Conservation (phyloP, 2,888 invertebrate species). For the Mechanitis mazaeus region DNA sequence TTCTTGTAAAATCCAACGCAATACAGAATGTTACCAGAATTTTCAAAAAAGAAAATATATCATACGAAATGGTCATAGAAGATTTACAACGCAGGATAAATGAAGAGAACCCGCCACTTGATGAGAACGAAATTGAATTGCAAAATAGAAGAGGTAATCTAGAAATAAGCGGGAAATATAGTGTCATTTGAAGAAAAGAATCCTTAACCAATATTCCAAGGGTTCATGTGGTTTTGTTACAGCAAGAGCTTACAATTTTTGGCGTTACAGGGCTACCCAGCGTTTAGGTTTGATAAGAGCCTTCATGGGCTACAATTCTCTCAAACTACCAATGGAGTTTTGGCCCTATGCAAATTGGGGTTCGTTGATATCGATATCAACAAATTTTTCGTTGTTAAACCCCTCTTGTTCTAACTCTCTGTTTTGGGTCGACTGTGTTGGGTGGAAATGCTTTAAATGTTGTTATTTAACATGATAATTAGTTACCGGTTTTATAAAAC, state of each 20-base stretch:
- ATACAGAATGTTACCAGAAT: constrained; percentile 78
- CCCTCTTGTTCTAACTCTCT: constrained; percentile 22
- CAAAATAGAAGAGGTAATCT: constrained; percentile 81
- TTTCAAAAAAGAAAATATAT: constrained; percentile 79
- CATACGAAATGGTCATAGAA: constrained; percentile 83
- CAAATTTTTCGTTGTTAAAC: constrained; percentile 24
- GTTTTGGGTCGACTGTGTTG: constrained; percentile 3
- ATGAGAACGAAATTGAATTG: constrained; percentile 80
- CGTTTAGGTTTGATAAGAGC: constrained; percentile 64
- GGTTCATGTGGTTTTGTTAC: constrained; percentile 66
- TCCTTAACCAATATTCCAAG: constrained; percentile 48
- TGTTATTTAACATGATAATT: constrained; percentile 23
- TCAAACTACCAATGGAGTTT: constrained; percentile 75
- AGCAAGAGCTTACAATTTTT: constrained; percentile 77
- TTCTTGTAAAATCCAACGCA: constrained; percentile 82
- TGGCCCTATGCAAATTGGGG: constrained; percentile 80
- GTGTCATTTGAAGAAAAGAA: not conserved
- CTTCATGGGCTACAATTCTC: constrained; percentile 73
- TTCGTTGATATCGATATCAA: constrained; percentile 67
- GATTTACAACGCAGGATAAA: constrained; percentile 88
- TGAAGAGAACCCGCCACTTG: constrained; percentile 84
- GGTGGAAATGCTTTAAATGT: constrained; percentile 31
- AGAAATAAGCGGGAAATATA: not conserved
- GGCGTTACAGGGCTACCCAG: constrained; percentile 73
- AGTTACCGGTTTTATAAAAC: not conserved